Evolutionary conservation across 2,888 invertebrate species (phyloP), one percentile per base, ranked within the genome.

Genomic region (Hipparchia sbordonii): DNA sequence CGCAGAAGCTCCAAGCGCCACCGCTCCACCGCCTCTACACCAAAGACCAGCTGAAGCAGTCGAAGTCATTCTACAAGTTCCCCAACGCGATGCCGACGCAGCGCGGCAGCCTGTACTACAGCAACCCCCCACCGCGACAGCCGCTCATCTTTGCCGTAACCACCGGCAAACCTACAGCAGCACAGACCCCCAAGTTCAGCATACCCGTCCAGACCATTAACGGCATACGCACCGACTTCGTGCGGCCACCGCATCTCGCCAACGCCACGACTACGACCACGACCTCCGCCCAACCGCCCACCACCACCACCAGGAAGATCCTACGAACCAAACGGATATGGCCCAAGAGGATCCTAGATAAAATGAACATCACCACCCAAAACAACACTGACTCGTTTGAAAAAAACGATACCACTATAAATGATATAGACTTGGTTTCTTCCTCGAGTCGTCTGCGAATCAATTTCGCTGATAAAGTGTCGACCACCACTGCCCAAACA

Each of bases 311-410:
- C 2, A 82, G 80, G 76, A 88, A 84, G 82, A 77, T 86, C 69
- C 78, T 90, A 74, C 86, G 94, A 81, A 93, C 89, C 60, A 93
- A 92, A 82, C 85, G 93, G 83, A 93, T 93, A 83, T 93, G 93
- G 93, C 93, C 93, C 8, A 90, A 91, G 75, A 86, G 85, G 77
- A 80, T 87, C 67, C 78, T 84, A 67, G 86, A 86, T 67, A 87
- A 87, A 77, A 81, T 83, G 74, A 88, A 87, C 71, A 74, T 76
- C 54, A 84, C 80, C 65, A 84, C 80, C 66, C 74, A 78, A 62
- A 86, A 84, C 73, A 77, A 76, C 48, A 87, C 85, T 72, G 75
- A 79, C 66, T 80, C 84, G 52, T 12, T 12, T 69, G 83, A 85
- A 72, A 83, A 77, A 66, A 82, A 79, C n/a, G 81, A 83, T 76